A percentile compares a stretch with the other conserved stretches of the same genome.
phyloP scores from a whole-genome alignment of 1,140 invertebrate genomes.

The Drosophila rhopaloa region DNA sequence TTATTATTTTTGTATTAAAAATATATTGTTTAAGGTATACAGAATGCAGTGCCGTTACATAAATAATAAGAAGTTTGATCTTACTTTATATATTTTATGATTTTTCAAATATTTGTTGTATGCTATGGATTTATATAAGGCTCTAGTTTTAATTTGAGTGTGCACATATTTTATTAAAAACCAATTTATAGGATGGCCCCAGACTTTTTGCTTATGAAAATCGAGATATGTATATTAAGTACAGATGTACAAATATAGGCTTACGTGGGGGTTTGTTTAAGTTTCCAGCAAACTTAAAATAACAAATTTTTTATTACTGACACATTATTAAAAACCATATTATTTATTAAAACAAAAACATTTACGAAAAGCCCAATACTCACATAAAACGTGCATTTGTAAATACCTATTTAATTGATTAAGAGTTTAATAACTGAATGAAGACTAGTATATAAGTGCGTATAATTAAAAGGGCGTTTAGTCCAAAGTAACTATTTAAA shows the following conservation, averaged over 20 bases:
- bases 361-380: not conserved
- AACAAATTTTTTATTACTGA: not conserved
- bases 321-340: not conserved
- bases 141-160: constrained; percentile 15
- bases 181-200: not conserved
- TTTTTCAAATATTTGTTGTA: constrained; percentile 7
- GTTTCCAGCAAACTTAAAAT: not conserved
- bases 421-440: constrained; percentile 15
- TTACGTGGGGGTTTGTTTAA: not conserved
- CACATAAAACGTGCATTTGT: not conserved
- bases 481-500: constrained; percentile 1
- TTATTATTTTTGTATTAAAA: too few relatives aligned
- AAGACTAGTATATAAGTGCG: constrained; percentile 26
- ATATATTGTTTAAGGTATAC: not conserved
- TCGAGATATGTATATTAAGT: constrained; percentile 19
- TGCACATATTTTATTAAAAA: constrained; percentile 1
- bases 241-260: not conserved
- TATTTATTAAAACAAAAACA: not conserved
- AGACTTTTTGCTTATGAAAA: not conserved
- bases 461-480: constrained; percentile 1
- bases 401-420: not conserved
- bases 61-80: not conserved
- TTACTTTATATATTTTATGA: not conserved
- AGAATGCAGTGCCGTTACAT: not conserved
- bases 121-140: constrained; percentile 35